A percentile compares a stretch with the other conserved stretches of the same genome.
These are phyloP conservation scores for Bubo bubo DNA, from an alignment of 2,113 vertebrate species.

Conservation along the genomic window DNA sequence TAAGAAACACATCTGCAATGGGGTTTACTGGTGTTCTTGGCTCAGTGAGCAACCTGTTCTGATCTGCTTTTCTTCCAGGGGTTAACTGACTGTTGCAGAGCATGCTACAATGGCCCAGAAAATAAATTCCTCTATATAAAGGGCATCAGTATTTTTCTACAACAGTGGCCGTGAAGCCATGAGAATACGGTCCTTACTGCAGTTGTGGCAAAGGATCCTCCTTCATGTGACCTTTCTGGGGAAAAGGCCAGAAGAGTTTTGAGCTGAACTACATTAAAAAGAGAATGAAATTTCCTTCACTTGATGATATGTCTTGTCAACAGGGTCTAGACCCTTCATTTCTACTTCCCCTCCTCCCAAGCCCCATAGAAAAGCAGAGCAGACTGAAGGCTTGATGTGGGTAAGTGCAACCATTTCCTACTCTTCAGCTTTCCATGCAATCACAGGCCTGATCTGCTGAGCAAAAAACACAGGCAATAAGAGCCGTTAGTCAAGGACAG, in stretches of 20 bases:
- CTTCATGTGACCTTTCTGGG: not conserved
- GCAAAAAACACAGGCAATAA: not conserved
- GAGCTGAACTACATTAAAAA: not conserved
- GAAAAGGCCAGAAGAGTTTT: not conserved
- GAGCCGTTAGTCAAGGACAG: not conserved
- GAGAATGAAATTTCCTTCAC: not conserved
- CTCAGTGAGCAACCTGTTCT: not conserved
- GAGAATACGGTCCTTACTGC: not conserved
- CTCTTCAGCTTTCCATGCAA: not conserved
- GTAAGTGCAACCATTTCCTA: not conserved
- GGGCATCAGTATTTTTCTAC: not conserved
- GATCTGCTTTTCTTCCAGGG: not conserved
- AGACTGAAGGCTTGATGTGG: not conserved
- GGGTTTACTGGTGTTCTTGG: not conserved
- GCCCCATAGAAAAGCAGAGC: not conserved
- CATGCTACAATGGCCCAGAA: not conserved
- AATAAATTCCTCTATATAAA: not conserved
- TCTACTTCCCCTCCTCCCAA: not conserved
- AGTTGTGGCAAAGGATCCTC: not conserved
- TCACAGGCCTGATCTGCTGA: not conserved
- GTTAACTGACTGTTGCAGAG: not conserved
- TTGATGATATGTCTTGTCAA: not conserved
- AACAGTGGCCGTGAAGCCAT: fast-evolving
- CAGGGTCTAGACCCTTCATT: not conserved
- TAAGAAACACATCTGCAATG: not conserved